These are phyloP conservation scores for Synergus itoensis DNA, from an alignment of 2,888 invertebrate genomes.

Conservation along the genomic window DNA sequence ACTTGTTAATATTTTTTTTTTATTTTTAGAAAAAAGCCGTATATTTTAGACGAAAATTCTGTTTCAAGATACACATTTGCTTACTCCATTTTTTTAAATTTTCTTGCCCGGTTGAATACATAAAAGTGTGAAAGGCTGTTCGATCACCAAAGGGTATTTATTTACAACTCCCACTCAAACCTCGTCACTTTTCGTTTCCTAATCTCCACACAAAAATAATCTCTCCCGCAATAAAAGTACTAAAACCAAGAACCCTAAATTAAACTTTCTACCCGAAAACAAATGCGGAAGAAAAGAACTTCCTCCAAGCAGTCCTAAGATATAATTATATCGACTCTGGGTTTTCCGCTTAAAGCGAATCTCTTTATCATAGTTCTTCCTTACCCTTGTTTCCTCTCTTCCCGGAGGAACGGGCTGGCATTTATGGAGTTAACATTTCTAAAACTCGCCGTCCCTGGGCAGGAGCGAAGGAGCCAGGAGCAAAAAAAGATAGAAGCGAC, in stretches of 20 bases:
- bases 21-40: too few species aligned
- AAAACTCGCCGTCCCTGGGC: constrained; percentile 76
- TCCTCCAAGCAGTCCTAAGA: constrained; percentile 1
- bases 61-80: too few species aligned
- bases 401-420: constrained; percentile 71
- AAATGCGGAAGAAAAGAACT: neutral
- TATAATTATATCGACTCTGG: constrained; percentile 46
- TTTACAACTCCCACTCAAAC: too few species aligned
- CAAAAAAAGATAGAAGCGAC: constrained; percentile 75
- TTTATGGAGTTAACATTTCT: constrained; percentile 77
- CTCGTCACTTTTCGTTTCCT: too few species aligned
- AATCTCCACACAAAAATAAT: too few species aligned
- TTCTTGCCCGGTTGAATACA: too few species aligned
- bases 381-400: constrained; percentile 49
- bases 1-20: too few species aligned
- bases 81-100: too few species aligned
- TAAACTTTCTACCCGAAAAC: neutral
- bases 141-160: too few species aligned
- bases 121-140: too few species aligned
- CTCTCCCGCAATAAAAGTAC: neutral
- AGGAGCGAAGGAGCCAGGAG: constrained; percentile 65
- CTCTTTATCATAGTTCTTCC: constrained; percentile 57
- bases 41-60: too few species aligned
- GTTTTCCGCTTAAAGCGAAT: constrained; percentile 57
- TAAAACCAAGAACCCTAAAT: neutral